A percentile compares a stretch with the other conserved stretches of the same genome.
These are phyloP conservation scores for Himalopsyche tibetana DNA, from an alignment of 2,888 invertebrate species.

Conservation along the genomic window DNA sequence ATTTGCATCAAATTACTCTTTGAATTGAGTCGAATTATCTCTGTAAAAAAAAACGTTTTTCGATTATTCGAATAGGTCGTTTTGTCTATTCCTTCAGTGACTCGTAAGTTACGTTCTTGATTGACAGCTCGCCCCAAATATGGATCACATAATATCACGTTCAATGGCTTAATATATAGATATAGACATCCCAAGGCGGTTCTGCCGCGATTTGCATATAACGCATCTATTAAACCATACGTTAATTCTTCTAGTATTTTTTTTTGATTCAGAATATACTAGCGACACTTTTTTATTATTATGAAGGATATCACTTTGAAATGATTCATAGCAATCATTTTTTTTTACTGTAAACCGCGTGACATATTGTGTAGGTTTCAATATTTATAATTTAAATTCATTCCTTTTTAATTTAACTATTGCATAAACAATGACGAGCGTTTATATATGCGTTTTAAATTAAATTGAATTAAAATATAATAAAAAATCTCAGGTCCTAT, in stretches of 20 bases:
- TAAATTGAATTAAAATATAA: no score
- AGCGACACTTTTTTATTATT: no score
- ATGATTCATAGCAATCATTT: no score
- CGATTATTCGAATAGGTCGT: slow-evolving; percentile 21
- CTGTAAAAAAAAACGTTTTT: slow-evolving; percentile 13
- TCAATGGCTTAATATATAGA: neutral
- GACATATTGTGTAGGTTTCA: no score
- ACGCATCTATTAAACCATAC: neutral
- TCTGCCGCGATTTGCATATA: slow-evolving; percentile 1
- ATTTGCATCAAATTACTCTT: slow-evolving; percentile 13
- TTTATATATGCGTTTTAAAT: no score
- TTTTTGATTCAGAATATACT: neutral
- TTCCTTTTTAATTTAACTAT: no score
- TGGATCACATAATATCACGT: slow-evolving; percentile 35
- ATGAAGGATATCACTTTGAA: no score
- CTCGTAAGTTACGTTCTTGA: neutral
- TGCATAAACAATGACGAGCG: no score
- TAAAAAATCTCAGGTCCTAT: no score
- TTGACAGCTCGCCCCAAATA: slow-evolving; percentile 37
- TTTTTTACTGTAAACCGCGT: no score
- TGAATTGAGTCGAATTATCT: slow-evolving; percentile 21
- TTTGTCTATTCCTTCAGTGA: slow-evolving; percentile 1
- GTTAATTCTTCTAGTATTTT: neutral
- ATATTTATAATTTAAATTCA: no score
- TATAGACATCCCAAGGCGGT: slow-evolving; percentile 29